A percentile compares a stretch with the other conserved stretches of the same genome.
These are phyloP conservation scores for Rhynchopsitta pachyrhyncha DNA, from an alignment of 2,113 vertebrate species.

Conservation along the genomic window DNA sequence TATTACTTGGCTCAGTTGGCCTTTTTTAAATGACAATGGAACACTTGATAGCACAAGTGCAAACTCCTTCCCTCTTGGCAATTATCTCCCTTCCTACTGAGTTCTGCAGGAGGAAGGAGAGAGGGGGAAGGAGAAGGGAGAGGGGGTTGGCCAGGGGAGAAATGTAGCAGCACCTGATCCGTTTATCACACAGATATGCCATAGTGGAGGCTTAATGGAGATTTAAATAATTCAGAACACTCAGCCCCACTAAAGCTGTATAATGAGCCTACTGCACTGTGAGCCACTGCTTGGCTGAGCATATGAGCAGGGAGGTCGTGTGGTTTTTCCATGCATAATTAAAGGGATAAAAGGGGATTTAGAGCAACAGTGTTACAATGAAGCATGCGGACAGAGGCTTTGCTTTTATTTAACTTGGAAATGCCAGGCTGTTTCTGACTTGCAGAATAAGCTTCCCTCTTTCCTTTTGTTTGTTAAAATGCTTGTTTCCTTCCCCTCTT, in stretches of 20 bases:
- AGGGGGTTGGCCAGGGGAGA: neutral
- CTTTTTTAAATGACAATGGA: slow-evolving; percentile 56
- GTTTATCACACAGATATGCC: slow-evolving; percentile 80
- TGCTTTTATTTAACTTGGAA: slow-evolving; percentile 43
- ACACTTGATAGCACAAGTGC: neutral
- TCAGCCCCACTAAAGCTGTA: slow-evolving; percentile 79
- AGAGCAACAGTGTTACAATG: slow-evolving; percentile 66
- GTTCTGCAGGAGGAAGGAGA: slow-evolving; percentile 56
- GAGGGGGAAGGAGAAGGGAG: slow-evolving; percentile 5
- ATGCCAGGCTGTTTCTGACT: slow-evolving; percentile 48
- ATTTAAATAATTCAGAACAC: slow-evolving; percentile 89
- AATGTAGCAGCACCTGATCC: slow-evolving; percentile 70
- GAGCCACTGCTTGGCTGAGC: slow-evolving; percentile 43
- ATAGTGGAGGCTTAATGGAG: slow-evolving; percentile 79
- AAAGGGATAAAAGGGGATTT: slow-evolving; percentile 69
- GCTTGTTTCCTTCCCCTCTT: neutral
- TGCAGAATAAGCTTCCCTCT: slow-evolving; percentile 8
- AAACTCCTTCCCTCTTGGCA: slow-evolving; percentile 41
- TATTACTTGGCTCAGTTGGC: slow-evolving; percentile 64
- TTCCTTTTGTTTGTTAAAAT: neutral
- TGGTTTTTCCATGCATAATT: slow-evolving; percentile 83
- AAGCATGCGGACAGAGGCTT: slow-evolving; percentile 50
- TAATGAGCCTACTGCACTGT: slow-evolving; percentile 78
- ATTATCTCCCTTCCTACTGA: slow-evolving; percentile 55
- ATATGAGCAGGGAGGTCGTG: slow-evolving; percentile 66